Conservation (phyloP, 2,113 vertebrate species). For the Lanius collurio region DNA sequence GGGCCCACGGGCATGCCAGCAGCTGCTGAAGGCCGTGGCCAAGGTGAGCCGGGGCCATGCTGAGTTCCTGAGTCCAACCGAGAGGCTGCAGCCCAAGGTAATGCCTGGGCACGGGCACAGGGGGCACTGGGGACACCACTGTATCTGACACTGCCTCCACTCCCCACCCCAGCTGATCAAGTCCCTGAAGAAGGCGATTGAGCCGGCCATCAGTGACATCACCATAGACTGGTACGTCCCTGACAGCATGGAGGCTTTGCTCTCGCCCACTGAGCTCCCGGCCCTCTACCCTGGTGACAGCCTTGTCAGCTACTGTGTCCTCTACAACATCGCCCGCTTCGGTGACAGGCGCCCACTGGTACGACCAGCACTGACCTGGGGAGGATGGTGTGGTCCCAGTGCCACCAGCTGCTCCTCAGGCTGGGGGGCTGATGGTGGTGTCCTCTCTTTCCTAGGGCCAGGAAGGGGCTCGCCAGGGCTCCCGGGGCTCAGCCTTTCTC, state of each 20-base stretch:
- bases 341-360: slow-evolving; percentile 71
- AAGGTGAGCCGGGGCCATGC: slow-evolving; percentile 84
- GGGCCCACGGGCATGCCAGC: slow-evolving; percentile 75
- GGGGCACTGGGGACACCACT: accelerated
- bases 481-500: slow-evolving; percentile 71
- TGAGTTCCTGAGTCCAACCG: slow-evolving; percentile 81
- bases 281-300: slow-evolving; percentile 89
- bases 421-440: neutral
- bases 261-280: slow-evolving; percentile 92
- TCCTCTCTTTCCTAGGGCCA: slow-evolving; percentile 57
- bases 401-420: accelerated
- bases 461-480: slow-evolving; percentile 62
- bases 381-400: accelerated
- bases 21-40: slow-evolving; percentile 84
- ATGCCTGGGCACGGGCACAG: accelerated
- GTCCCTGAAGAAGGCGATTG: slow-evolving; percentile 91
- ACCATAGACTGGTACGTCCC: slow-evolving; percentile 97
- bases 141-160: neutral
- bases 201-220: slow-evolving; percentile 91
- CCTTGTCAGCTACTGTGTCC: slow-evolving; percentile 90
- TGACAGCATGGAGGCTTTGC: slow-evolving; percentile 90
- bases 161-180: slow-evolving; percentile 82
- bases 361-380: neutral
- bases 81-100: slow-evolving; percentile 94
- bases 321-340: slow-evolving; percentile 86